These are phyloP conservation scores for Bombus soroeensis DNA, from an alignment of 1,140 invertebrate species.

Conservation along the genomic window DNA sequence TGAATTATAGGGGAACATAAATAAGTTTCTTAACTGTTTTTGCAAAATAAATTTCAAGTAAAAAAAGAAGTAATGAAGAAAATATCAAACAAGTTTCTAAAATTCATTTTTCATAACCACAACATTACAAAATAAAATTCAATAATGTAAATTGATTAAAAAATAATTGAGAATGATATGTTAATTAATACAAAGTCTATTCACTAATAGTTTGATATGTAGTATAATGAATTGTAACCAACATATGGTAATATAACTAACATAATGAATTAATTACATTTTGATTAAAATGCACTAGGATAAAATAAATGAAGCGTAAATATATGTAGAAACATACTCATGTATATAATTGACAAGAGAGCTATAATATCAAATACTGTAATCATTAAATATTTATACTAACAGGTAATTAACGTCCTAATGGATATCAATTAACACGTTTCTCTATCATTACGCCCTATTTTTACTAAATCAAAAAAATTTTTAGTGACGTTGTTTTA, in stretches of 20 bases:
- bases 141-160: no score
- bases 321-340: not conserved
- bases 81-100: no score
- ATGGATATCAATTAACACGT: not conserved
- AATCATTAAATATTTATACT: not conserved
- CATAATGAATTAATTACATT: not conserved
- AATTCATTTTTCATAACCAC: no score
- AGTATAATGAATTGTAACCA: not conserved
- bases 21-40: no score
- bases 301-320: not conserved
- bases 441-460: not conserved
- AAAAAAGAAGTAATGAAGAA: no score
- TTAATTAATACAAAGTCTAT: not conserved
- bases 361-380: not conserved
- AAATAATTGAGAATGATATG: no score
- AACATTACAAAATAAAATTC: no score
- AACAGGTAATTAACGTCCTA: not conserved
- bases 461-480: not conserved
- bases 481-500: not conserved
- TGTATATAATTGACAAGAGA: not conserved
- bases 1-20: no score
- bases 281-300: not conserved
- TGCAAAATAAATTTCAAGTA: no score
- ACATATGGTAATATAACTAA: not conserved
- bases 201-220: not conserved